Evolutionary conservation across 2,888 invertebrate species (phyloP), one percentile per base, ranked within the genome.

Genomic region (Agrilus mali): DNA sequence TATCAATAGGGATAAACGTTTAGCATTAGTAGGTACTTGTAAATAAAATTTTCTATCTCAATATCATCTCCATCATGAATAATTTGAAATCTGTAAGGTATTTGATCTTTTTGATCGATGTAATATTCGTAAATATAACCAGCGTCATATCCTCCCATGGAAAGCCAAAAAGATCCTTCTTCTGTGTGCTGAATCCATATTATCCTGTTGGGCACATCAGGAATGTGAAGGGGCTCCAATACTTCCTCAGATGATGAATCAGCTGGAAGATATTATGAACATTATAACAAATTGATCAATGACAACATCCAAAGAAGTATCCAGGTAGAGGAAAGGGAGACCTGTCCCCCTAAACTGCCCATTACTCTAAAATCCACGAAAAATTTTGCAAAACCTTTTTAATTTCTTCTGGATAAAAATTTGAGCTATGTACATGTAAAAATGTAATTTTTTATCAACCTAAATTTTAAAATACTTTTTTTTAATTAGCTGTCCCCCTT

Each of bases 91-190:
- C 55, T 60, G 2, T 66, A 47, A 1, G 75, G 74, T 39, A 53
- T 49, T 17, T 58, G 52, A 20, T 69, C 66, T 1, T 64, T 59
- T 37, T 66, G 60, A 15, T 67, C 66, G 32, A 73, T 69, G 17
- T 57, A 56, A 52, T 73, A 74, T 60, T 80, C 79, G 53, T 82
- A 82, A 48, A 80, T 68, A 50, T 76, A 81, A 17, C 81, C 81
- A 3, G 79, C 74, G 58, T 81, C 81, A 50, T 71, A 81, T 10
- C 78, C 81, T 3, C 67, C 71, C 68, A 80, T 70, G 1, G 78
- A 76, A 1, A 80, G 50, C 75, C 78, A 78, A 42, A 81, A 63
- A 1, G 72, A 74, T 16, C 69, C 59, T 3, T 66, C 61, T 2
- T 53, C 50, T 0, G 74, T 71, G 46, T 76, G 77, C 46, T 72